Percentiles rank a stretch among this genome's conserved stretches.
Evolutionary conservation across 2,888 invertebrate genomes (phyloP).

Genomic region (Lithosia quadra): DNA sequence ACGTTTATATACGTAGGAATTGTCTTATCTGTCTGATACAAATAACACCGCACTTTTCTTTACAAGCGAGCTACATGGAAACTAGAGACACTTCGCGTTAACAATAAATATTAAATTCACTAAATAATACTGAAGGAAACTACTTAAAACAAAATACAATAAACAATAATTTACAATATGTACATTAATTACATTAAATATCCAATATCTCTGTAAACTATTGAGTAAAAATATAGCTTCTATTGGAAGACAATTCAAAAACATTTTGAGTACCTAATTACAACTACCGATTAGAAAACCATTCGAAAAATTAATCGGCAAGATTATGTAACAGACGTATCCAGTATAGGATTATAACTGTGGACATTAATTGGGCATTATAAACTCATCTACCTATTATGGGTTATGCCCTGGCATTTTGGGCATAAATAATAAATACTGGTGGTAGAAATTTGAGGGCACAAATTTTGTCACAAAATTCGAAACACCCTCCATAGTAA

Average conservation of each 20-base stretch:
- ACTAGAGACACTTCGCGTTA: neutral
- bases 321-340: neutral
- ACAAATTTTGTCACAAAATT: no score
- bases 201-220: slow-evolving; percentile 17
- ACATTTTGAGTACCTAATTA: neutral
- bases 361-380: no score
- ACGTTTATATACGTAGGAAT: neutral
- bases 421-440: no score
- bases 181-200: slow-evolving; percentile 36
- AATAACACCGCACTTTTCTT: neutral
- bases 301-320: neutral
- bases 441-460: no score
- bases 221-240: slow-evolving; percentile 11
- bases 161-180: slow-evolving; percentile 52
- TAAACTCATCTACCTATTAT: no score
- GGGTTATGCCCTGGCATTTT: no score
- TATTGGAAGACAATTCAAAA: slow-evolving; percentile 11
- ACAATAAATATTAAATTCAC: slow-evolving; percentile 14
- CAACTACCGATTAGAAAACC: neutral
- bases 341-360: no score
- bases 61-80: neutral
- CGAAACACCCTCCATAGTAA: no score
- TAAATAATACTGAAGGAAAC: slow-evolving; percentile 35
- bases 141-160: slow-evolving; percentile 28
- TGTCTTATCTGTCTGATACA: neutral